Base-by-base conservation (phyloP, 2,113 vertebrate genomes). In the Dascyllus trimaculatus region DNA sequence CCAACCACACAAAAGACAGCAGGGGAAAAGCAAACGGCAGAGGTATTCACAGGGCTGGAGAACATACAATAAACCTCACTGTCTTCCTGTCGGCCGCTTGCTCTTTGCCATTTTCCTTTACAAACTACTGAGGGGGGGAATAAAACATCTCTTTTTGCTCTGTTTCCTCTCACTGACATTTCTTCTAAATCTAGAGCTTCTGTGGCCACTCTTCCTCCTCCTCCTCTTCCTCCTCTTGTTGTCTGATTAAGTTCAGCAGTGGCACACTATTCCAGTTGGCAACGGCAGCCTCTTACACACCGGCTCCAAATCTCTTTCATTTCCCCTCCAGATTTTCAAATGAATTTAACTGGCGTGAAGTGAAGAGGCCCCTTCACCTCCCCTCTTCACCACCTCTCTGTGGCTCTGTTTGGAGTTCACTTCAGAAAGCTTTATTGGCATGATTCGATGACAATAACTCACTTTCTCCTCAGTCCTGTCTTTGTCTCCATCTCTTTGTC, bases 161-260 rank as follows among this genome's bases (percentile, higher is more conserved):
- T 68, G 62, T 85, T 89, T 89, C 87, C 81, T 17, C 32, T 32
- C 2, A 8, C 25, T 86, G 85, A 90, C 86, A 84, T 91, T 88
- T 87, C 48, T 63, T 73, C 64, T 77, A 56, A 17, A 19, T 75
- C 64, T 67, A 29, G 56, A 80, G 57, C 76, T 75, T 85, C 53
- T 73, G 21, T 11, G 40, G 52, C 40, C 43, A 25, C 38, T 58
- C 67, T 29, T 71, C 51, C 58, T 46, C 56, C 52, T 46, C 56
- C 52, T 59, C 48, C 62, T 65, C 74, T 17, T 60, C 75, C 60
- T 80, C 68, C 46, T 56, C 48, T 48, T 62, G 57, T 49, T 82
- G 72, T 75, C 76, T 29, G 38, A 65, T 81, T 57, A 26, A 21
- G 35, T 79, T 71, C 17, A 66, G 57, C 68, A 24, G 35, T 59